phyloP scores from a whole-genome alignment of 1,140 invertebrate genomes.

The Venturia canescens region DNA sequence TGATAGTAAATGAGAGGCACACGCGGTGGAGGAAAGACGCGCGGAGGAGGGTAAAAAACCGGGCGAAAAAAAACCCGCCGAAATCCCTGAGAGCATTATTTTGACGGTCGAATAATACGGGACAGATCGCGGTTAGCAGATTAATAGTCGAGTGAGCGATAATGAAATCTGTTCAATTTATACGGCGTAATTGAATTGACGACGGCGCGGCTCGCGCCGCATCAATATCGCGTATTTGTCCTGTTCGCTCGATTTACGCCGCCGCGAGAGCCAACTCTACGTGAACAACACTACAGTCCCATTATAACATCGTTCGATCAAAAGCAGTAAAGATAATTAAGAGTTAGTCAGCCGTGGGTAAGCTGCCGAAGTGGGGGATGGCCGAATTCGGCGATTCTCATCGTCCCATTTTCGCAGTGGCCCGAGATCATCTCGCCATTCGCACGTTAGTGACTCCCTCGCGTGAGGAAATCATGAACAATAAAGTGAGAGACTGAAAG shows the following conservation, averaged over 20 bases:
- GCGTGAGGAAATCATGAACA: too few species aligned
- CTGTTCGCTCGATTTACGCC: background rate
- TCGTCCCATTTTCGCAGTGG: background rate
- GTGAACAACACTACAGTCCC: background rate
- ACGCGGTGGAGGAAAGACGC: background rate
- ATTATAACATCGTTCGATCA: background rate
- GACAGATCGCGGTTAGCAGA: background rate
- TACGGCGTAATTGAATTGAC: background rate
- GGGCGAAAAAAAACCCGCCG: background rate
- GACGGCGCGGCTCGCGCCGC: background rate
- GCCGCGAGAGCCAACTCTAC: background rate
- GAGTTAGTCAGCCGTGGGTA: background rate
- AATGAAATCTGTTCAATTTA: background rate
- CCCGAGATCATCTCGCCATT: background rate
- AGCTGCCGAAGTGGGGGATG: background rate
- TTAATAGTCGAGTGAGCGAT: background rate
- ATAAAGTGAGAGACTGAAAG: too few species aligned
- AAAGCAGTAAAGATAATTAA: background rate
- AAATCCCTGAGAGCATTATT: background rate
- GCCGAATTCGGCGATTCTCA: background rate
- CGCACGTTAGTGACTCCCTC: too few species aligned
- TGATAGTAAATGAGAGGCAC: background rate
- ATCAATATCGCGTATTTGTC: slow-evolving; percentile 3
- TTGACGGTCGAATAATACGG: background rate
- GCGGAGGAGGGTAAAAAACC: background rate